These are phyloP conservation scores for Tyria jacobaeae DNA, from an alignment of 2,888 invertebrate genomes.

Conservation along the genomic window DNA sequence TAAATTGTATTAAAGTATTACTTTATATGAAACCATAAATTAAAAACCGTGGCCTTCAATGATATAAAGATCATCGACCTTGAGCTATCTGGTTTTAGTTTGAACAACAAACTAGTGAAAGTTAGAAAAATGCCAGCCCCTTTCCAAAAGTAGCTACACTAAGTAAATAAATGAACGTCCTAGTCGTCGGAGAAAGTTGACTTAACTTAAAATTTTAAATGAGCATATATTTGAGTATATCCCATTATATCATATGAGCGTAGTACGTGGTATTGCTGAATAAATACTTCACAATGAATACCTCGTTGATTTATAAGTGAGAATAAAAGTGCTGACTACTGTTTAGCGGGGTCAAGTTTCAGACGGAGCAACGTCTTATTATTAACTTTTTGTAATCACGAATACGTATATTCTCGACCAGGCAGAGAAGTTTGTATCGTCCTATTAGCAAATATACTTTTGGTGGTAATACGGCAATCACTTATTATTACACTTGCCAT, in stretches of 20 bases:
- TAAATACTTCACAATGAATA: conserved; percentile 1
- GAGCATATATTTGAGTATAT: not conserved
- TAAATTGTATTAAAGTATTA: not conserved
- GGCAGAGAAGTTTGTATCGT: too few relatives aligned
- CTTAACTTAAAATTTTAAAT: conserved; percentile 37
- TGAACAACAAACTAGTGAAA: conserved; percentile 53
- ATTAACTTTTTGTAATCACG: not conserved
- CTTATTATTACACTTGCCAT: too few relatives aligned
- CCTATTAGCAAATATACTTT: too few relatives aligned
- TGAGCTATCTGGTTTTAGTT: conserved; percentile 25
- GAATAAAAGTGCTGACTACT: not conserved
- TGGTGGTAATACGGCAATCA: too few relatives aligned
- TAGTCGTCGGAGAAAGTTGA: conserved; percentile 42
- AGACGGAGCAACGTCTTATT: not conserved
- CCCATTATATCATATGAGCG: not conserved
- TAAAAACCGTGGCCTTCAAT: not conserved
- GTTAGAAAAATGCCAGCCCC: conserved; percentile 53
- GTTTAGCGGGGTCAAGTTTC: not conserved
- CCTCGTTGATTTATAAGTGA: not conserved
- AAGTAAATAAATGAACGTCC: conserved; percentile 35
- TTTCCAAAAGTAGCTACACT: conserved; percentile 35
- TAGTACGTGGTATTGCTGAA: not conserved
- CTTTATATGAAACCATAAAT: too few relatives aligned
- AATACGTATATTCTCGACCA: too few relatives aligned
- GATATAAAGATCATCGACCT: conserved; percentile 37